These are phyloP conservation scores for Ctenopoma multispine DNA, from an alignment of 2,797 vertebrate genomes.

Conservation along the genomic window DNA sequence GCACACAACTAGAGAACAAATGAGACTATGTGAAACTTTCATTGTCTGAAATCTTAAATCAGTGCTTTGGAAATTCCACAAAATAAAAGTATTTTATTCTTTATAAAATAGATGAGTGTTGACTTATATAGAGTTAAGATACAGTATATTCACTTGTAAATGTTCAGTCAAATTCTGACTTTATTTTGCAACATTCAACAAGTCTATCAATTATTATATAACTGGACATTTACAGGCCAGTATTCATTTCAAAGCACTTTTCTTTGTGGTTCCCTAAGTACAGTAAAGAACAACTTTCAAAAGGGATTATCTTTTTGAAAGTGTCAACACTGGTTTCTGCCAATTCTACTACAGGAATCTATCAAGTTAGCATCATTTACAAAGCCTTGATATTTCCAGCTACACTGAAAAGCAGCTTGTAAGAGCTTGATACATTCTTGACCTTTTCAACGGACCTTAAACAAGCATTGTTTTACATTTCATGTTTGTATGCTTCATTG, in stretches of 20 bases:
- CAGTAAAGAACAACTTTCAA: conserved; percentile 5
- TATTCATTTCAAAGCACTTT: conserved; percentile 15
- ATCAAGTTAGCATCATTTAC: background rate
- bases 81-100: conserved; percentile 12
- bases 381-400: conserved; percentile 46
- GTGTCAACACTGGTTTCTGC: background rate
- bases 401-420: conserved; percentile 52
- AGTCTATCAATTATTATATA: background rate
- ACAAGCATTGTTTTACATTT: conserved; percentile 44
- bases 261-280: conserved; percentile 4
- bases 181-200: background rate
- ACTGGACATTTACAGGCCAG: background rate
- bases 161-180: conserved; percentile 1
- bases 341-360: conserved; percentile 16
- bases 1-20: conserved; percentile 4
- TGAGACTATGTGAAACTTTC: background rate
- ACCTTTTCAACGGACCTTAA: conserved; percentile 27
- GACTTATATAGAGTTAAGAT: background rate
- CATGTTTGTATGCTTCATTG: conserved; percentile 74
- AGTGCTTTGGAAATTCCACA: conserved; percentile 9
- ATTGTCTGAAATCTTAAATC: conserved; percentile 8
- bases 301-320: background rate
- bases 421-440: conserved; percentile 32
- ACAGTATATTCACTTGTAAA: background rate
- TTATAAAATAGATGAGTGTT: conserved; percentile 17